Conservation (phyloP, 2,113 vertebrate species). For the Atlantisia rogersi region DNA sequence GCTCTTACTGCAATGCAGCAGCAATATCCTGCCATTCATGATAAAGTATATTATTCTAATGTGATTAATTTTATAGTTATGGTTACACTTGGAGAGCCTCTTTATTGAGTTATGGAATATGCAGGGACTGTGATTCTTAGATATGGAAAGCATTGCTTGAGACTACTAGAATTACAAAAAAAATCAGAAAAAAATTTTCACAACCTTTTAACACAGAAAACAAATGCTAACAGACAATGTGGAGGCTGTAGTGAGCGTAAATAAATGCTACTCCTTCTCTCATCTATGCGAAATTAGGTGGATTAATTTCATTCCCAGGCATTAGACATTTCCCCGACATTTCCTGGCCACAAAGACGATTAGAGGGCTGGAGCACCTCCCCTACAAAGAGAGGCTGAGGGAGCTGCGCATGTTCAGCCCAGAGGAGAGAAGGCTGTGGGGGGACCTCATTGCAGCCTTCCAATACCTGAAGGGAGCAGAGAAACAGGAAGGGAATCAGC, state of each 20-base stretch:
- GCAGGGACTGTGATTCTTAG: not conserved
- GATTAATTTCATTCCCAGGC: not conserved
- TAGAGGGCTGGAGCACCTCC: too few species aligned
- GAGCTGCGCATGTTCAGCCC: too few species aligned
- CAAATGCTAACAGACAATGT: not conserved
- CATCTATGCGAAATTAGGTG: not conserved
- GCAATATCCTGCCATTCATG: not conserved
- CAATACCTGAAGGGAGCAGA: too few species aligned
- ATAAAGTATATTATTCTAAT: not conserved
- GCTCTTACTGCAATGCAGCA: not conserved
- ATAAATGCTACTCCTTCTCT: not conserved
- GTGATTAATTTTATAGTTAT: not conserved
- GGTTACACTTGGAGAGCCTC: not conserved
- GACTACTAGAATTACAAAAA: not conserved
- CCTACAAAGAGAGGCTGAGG: too few species aligned
- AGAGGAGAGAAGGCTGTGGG: too few species aligned
- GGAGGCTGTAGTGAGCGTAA: not conserved
- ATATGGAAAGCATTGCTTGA: not conserved
- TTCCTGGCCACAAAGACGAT: too few species aligned
- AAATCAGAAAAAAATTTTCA: rapidly evolving
- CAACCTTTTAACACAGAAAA: not conserved
- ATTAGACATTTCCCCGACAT: not conserved
- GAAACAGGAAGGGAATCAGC: too few species aligned
- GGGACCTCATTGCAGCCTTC: too few species aligned
- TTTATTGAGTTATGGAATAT: not conserved